A percentile compares a stretch with the other conserved stretches of the same genome.
These are phyloP conservation scores for Bucco capensis DNA, from an alignment of 2,113 vertebrate species.

Conservation along the genomic window DNA sequence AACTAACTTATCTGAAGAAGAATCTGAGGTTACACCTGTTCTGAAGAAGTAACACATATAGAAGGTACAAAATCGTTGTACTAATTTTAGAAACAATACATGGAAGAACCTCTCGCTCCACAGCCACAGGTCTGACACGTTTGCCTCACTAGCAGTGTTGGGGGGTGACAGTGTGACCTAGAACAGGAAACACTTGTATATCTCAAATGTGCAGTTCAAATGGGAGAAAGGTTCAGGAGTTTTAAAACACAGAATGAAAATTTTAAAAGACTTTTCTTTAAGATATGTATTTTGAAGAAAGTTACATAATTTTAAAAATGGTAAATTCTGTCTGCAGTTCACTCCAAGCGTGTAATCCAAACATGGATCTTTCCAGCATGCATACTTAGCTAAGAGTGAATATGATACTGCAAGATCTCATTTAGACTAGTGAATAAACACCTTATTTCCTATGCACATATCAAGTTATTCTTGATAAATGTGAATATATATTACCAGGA, in stretches of 20 bases:
- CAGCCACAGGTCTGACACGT: not conserved
- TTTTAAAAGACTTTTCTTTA: not conserved
- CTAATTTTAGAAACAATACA: not conserved
- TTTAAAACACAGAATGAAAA: not conserved
- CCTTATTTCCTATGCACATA: not conserved
- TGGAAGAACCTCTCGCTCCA: not conserved
- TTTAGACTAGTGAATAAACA: not conserved
- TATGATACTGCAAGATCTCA: not conserved
- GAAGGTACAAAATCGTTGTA: not conserved
- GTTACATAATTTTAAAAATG: not conserved
- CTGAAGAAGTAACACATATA: not conserved
- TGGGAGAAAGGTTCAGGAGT: not conserved
- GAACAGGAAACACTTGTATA: not conserved
- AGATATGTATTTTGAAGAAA: not conserved
- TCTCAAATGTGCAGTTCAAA: not conserved
- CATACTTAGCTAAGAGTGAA: not conserved
- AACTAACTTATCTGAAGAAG: not conserved
- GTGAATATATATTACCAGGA: not conserved
- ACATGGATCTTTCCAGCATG: not conserved
- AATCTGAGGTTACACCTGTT: not conserved
- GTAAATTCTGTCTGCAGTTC: not conserved
- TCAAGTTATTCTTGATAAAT: not conserved
- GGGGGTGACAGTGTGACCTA: rapidly evolving
- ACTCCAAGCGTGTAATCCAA: not conserved
- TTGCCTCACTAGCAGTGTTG: not conserved